A percentile compares a stretch with the other conserved stretches of the same genome.
Conservation (phyloP, 2,113 vertebrate species). For the Coptodon rendalli region DNA sequence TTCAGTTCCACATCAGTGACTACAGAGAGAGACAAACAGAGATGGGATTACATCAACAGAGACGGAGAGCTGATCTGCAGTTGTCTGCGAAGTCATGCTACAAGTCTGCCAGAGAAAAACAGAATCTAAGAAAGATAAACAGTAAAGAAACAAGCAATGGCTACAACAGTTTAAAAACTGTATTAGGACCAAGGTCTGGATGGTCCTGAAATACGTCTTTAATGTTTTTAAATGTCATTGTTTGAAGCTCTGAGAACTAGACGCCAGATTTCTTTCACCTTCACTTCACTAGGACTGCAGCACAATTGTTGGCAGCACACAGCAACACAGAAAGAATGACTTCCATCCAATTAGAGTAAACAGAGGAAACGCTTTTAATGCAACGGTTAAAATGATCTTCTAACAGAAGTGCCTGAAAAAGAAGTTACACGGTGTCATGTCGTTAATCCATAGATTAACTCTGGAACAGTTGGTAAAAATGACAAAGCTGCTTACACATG, state of each 20-base stretch:
- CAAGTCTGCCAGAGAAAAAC: background rate
- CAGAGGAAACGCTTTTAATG: background rate
- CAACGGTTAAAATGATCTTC: background rate
- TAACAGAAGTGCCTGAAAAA: background rate
- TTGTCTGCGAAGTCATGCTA: background rate
- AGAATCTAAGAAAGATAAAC: background rate
- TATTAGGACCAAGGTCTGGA: background rate
- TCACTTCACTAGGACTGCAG: background rate
- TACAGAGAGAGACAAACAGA: constrained; percentile 26
- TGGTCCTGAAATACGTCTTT: background rate
- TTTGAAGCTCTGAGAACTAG: background rate
- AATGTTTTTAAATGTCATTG: background rate
- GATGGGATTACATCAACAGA: background rate
- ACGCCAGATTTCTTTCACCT: background rate
- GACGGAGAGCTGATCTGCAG: background rate
- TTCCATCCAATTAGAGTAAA: background rate
- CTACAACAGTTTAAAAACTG: background rate
- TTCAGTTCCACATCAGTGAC: constrained; percentile 97
- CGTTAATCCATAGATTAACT: background rate
- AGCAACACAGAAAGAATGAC: background rate
- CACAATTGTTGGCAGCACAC: fast-evolving
- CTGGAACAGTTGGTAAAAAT: background rate
- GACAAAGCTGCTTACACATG: background rate
- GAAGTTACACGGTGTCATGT: fast-evolving
- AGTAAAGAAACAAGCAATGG: background rate